Percentiles rank a stretch among this genome's conserved stretches.
These are phyloP conservation scores for Corythoichthys intestinalis DNA, from an alignment of 2,113 vertebrate genomes.

Conservation along the genomic window DNA sequence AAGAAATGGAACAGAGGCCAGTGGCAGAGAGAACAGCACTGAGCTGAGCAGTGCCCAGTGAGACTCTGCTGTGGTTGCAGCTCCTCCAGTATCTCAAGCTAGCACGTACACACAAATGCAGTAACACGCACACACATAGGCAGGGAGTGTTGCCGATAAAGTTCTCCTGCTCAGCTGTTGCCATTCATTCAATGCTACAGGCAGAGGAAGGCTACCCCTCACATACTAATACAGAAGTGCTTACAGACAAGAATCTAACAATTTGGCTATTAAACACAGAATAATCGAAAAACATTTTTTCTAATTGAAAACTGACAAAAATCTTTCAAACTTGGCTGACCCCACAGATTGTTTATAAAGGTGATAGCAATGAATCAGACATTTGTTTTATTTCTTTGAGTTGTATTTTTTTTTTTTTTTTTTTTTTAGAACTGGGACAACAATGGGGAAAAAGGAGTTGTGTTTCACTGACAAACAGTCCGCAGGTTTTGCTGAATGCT, in stretches of 20 bases:
- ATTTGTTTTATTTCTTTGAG: conserved; percentile 13
- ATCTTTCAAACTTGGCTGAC: not conserved
- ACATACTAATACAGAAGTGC: conserved; percentile 5
- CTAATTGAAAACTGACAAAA: not conserved
- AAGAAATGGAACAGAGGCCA: conserved; percentile 40
- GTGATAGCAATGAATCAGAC: not conserved
- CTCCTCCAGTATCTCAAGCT: conserved; percentile 53
- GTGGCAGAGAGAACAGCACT: conserved; percentile 39
- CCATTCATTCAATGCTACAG: conserved; percentile 67
- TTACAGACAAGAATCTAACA: conserved; percentile 13
- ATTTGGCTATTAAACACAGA: not conserved
- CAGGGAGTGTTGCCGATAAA: conserved; percentile 56
- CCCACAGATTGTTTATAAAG: not conserved
- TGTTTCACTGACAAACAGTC: conserved; percentile 12
- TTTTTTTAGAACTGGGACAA: conserved; percentile 9
- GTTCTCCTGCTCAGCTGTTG: conserved; percentile 76
- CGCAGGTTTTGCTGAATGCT: conserved; percentile 44
- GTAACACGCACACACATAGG: conserved; percentile 22
- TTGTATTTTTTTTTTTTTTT: conserved; percentile 11
- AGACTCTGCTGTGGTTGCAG: conserved; percentile 62
- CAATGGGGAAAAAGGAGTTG: not conserved
- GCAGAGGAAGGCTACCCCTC: conserved; percentile 18
- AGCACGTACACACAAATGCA: not conserved
- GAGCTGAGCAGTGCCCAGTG: conserved; percentile 37
- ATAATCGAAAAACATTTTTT: not conserved